These are phyloP conservation scores for Enteromius afrohamiltoni DNA, from an alignment of 2,797 vertebrate species.

Conservation along the genomic window DNA sequence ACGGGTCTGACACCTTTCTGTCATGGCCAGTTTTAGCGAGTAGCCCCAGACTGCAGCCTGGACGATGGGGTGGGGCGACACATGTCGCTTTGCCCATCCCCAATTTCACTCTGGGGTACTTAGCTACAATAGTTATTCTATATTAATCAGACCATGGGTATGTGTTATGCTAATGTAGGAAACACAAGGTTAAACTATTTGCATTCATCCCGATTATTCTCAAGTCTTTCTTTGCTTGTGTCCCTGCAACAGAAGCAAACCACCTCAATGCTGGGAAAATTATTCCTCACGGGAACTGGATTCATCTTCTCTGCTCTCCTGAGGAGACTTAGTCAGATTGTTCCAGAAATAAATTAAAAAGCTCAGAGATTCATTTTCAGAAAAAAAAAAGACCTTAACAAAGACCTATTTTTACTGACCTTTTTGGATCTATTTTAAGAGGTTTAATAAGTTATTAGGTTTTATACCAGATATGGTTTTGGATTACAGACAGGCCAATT, in stretches of 20 bases:
- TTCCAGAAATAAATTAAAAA: conserved; percentile 60
- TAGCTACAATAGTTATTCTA: neutral
- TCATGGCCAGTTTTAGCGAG: neutral
- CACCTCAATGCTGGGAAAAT: conserved; percentile 20
- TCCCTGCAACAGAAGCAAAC: conserved; percentile 41
- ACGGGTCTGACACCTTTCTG: neutral
- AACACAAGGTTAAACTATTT: conserved; percentile 11
- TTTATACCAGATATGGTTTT: conserved; percentile 64
- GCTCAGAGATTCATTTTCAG: conserved; percentile 58
- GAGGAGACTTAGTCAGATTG: conserved; percentile 62
- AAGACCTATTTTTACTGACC: conserved; percentile 64
- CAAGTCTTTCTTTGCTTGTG: conserved; percentile 32
- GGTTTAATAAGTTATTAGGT: conserved; percentile 69
- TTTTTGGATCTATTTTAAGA: conserved; percentile 68
- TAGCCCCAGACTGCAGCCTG: too few relatives aligned
- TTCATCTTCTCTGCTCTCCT: conserved; percentile 57
- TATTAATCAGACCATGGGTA: neutral
- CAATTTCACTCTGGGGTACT: too few relatives aligned
- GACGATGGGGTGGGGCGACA: too few relatives aligned
- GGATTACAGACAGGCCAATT: conserved; percentile 70
- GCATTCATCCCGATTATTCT: conserved; percentile 35
- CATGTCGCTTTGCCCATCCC: too few relatives aligned
- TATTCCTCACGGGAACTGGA: conserved; percentile 50
- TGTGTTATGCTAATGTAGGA: neutral
- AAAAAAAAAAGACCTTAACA: conserved; percentile 56